A percentile compares a stretch with the other conserved stretches of the same genome.
Conservation (phyloP, 2,888 invertebrate genomes). For the Nomada lathburiana region DNA sequence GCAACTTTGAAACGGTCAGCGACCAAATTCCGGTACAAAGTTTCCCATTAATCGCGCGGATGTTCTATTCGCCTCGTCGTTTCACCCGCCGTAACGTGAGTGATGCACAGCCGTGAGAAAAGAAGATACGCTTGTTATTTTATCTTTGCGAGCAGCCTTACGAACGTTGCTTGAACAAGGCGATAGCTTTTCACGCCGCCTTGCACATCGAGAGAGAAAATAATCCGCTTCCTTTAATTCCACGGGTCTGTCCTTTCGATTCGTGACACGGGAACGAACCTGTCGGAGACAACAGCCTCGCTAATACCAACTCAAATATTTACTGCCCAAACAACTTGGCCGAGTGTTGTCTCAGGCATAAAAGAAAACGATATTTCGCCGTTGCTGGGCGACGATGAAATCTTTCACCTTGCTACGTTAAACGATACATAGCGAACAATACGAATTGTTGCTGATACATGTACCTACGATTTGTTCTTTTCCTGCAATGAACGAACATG, state of each 20-base stretch:
- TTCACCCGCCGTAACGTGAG: background rate
- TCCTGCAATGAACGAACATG: background rate
- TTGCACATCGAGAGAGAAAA: too few species aligned
- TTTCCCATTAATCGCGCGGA: conserved; percentile 6
- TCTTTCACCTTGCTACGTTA: background rate
- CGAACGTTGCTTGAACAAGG: too few species aligned
- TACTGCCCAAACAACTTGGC: background rate
- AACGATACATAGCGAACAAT: background rate
- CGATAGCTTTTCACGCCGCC: too few species aligned
- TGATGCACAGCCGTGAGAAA: too few species aligned
- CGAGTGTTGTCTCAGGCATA: background rate
- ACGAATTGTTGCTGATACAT: background rate
- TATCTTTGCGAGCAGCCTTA: too few species aligned
- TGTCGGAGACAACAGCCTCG: conserved; percentile 9
- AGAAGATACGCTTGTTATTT: too few species aligned
- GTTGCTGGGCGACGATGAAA: background rate
- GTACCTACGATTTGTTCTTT: background rate
- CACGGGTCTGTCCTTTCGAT: too few species aligned
- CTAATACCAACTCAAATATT: conserved; percentile 27
- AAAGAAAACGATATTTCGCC: background rate
- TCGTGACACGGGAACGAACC: background rate
- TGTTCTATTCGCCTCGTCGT: conserved; percentile 2
- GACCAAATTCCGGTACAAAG: conserved; percentile 38
- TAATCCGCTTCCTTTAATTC: too few species aligned
- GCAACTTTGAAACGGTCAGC: conserved; percentile 1